Evolutionary conservation across 1,140 invertebrate species (phyloP), one percentile per base, ranked within the genome.

Genomic region (Magallana gigas): DNA sequence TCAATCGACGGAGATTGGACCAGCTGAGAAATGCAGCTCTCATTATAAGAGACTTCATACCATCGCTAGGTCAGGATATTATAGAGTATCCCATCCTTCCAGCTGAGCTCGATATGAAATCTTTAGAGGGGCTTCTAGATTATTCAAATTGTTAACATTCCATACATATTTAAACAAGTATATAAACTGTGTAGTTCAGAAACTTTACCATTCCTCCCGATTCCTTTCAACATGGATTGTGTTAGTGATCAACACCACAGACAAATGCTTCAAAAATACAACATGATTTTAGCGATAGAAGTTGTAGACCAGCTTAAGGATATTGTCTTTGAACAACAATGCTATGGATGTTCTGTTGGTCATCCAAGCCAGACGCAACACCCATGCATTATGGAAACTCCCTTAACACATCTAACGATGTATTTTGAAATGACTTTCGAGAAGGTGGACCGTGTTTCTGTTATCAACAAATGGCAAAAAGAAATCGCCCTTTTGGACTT

Each of bases 351-450:
- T 82, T 56, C 48, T 57, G 57, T 82, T 29, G 57, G 56, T 82
- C 80, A 82, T 14, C 80, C 80, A 82, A 82, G 80, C 14, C 80
- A 82, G 14, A 29, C 29, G n/a, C 80, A 82, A 14, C 80, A 82
- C 57, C 8, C 80, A n/a, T 82, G 80, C 36, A 57, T 82, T 29
- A 36, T 36, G 36, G 48, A 23, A 48, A 82, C 80, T 16, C 12
- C 12, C 2, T 14, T 58, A n/a, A 58, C 48, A 4, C 80, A 82
- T 48, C 56, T 82, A 48, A 23, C 11, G 2, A 82, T 82, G 64
- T 71, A 71, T 71, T 71, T 71, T 6, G 6, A 23, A 11, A 5
- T 71, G 29, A 23, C 36, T 36, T 36, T 36, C 1, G 36, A 36
- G 29, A 71, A 71, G 29, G 64, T 71, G 8, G 7, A 71, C 6